phyloP scores from a whole-genome alignment of 2,113 vertebrate species.

The Caranx melampygus region DNA sequence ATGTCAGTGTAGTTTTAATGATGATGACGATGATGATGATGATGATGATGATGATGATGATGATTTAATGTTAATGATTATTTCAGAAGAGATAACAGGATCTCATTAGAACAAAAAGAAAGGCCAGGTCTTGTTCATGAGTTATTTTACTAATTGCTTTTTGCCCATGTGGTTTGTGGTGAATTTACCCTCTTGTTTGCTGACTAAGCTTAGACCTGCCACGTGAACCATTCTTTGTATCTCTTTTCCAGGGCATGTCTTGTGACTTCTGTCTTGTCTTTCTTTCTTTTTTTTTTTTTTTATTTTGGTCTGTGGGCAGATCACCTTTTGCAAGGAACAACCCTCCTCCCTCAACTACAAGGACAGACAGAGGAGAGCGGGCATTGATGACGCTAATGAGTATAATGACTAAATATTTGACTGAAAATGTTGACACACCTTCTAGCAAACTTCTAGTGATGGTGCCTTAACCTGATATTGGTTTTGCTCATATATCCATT shows the following conservation, averaged over 20 bases:
- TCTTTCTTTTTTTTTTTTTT: neutral
- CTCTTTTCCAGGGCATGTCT: neutral
- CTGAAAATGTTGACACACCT: too few relatives aligned
- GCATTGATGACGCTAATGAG: neutral
- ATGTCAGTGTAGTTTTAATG: too few relatives aligned
- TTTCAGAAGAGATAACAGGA: neutral
- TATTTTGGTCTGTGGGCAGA: neutral
- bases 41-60: too few relatives aligned
- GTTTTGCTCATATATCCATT: neutral
- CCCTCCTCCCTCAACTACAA: neutral
- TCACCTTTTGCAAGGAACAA: neutral
- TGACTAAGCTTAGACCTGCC: slow-evolving; percentile 15
- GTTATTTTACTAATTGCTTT: too few relatives aligned
- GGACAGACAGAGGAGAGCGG: neutral
- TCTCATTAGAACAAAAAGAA: too few relatives aligned
- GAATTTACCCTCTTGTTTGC: slow-evolving; percentile 13
- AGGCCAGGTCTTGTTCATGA: too few relatives aligned
- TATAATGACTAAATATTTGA: too few relatives aligned
- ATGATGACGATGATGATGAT: too few relatives aligned
- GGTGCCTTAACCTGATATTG: neutral
- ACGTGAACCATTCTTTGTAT: too few relatives aligned
- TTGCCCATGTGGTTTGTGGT: neutral
- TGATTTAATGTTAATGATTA: neutral
- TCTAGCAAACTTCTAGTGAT: neutral
- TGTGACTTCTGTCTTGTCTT: neutral